Base-by-base conservation (phyloP, 2,888 invertebrate species). In the Kuschelorhynchus macadamiae region DNA sequence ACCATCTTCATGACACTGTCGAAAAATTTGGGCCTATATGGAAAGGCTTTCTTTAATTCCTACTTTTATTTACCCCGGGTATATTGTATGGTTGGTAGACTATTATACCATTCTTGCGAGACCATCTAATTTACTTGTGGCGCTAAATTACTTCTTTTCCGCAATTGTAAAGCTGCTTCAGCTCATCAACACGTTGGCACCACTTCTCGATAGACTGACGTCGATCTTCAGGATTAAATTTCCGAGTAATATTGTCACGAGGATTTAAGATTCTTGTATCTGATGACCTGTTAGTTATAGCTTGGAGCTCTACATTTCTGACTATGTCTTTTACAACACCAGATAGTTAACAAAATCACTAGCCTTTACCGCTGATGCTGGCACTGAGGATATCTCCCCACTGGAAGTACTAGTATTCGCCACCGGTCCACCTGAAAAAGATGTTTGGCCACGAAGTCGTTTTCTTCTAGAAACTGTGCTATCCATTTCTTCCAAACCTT, bases 111-210 rank as follows among this genome's bases (percentile, higher is more conserved):
- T 64, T 42, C 73, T 70, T 18, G 76, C 75, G 17, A 75, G 47
- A 1, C 76, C 76, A 16, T 59, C 30, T 8, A 76, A 67, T 72
- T 76, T 77, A 12, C 72, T 68, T 67, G 74, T 69, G 1, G 77
- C 77, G 60, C 71, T 74, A 57, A 69, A 72, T 71, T 9, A 41
- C 11, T 36, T 70, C 66, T 25, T 71, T 67, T 14, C 8, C 57
- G 70, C 71, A 71, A 4, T 17, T 3, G 49, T 53, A 70, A 1
- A 67, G 1, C 1, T 55, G 7, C 42, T 42, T 61, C 12, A 67
- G 36, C 17, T 71, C 64, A 17, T 63, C 59, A 16, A 71, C 18
- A 11, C 52, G 39, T 12, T 60, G 56, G 49, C 53, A 71, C 71
- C 67, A 71, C 21, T 25, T 42, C 9, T 14, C 57, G 36, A 56